Base-by-base conservation (phyloP, 2,797 vertebrate genomes). In the Rhynchonycteris naso region DNA sequence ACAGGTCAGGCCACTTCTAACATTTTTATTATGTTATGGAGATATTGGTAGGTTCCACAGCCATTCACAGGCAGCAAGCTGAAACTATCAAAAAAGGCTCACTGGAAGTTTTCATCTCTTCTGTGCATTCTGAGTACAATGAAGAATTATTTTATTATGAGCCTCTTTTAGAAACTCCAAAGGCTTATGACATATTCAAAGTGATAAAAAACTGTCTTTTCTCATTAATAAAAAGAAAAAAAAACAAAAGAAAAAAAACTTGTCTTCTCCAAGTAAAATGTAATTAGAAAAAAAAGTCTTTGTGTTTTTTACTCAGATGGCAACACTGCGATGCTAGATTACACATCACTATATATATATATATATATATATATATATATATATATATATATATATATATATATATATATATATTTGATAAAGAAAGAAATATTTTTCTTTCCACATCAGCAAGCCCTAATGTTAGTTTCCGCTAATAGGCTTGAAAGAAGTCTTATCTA, bases 341-440 rank as follows among this genome's bases (percentile, higher is more conserved):
- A 56, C 33, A 58, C 30, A 76, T 88, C 22, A n/a, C n/a, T n/a
- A n/a, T n/a, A n/a, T n/a, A n/a, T n/a, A n/a, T n/a, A n/a, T n/a
- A n/a, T n/a, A n/a, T n/a, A n/a, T n/a, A n/a, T n/a, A n/a, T n/a
- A n/a, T n/a, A n/a, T n/a, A n/a, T n/a, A n/a, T n/a, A n/a, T n/a
- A n/a, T n/a, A n/a, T n/a, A n/a, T n/a, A n/a, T n/a, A n/a, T n/a
- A n/a, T n/a, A n/a, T n/a, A n/a, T n/a, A n/a, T n/a, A n/a, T n/a
- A n/a, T n/a, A n/a, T n/a, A n/a, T n/a, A n/a, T n/a, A n/a, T n/a
- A n/a, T 84, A 18, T 85, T 88, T 90, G 30, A 28, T 56, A 12
- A 91, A 87, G 66, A 91, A 84, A 90, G 50, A 86, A 86, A 56
- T 9, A 81, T 4, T 56, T 80, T 76, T 18, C 88, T 82, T 82